Evolutionary conservation across 2,113 vertebrate species (phyloP).

Genomic region (Myocastor coypus): DNA sequence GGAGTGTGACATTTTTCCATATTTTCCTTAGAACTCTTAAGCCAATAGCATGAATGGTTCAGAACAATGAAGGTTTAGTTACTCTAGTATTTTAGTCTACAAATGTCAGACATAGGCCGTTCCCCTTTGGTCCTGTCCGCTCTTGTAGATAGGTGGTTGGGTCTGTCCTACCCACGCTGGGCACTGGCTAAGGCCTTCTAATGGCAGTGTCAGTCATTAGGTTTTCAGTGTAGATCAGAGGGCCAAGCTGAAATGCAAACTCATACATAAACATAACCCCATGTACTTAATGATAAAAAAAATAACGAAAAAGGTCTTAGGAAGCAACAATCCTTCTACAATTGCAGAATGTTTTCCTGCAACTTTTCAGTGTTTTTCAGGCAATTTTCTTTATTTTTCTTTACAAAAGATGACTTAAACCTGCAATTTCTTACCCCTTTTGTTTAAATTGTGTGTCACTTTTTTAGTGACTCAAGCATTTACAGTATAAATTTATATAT

Average conservation of each 20-base stretch:
- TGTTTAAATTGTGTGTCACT: conserved; percentile 73
- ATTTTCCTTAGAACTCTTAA: not conserved
- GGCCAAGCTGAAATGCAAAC: conserved; percentile 66
- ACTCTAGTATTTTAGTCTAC: not conserved
- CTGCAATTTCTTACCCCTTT: conserved; percentile 70
- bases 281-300: conserved; percentile 63
- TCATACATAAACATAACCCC: conserved; percentile 61
- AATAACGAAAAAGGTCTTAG: conserved; percentile 60
- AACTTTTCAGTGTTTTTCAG: conserved; percentile 67
- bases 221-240: conserved; percentile 66
- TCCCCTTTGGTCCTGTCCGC: not conserved
- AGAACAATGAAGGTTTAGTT: not conserved
- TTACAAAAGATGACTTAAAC: conserved; percentile 69
- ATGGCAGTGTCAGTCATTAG: not conserved
- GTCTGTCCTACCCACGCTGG: not conserved
- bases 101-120: not conserved
- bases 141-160: not conserved
- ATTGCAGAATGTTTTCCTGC: conserved; percentile 57
- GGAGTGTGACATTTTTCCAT: not conserved
- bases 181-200: not conserved
- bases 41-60: not conserved
- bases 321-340: conserved; percentile 57
- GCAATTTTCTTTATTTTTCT: conserved; percentile 78
- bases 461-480: conserved; percentile 56
- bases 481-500: conserved; percentile 24